Evolutionary conservation across 1,140 invertebrate genomes (phyloP).

Genomic region (Pollicipes pollicipes): DNA sequence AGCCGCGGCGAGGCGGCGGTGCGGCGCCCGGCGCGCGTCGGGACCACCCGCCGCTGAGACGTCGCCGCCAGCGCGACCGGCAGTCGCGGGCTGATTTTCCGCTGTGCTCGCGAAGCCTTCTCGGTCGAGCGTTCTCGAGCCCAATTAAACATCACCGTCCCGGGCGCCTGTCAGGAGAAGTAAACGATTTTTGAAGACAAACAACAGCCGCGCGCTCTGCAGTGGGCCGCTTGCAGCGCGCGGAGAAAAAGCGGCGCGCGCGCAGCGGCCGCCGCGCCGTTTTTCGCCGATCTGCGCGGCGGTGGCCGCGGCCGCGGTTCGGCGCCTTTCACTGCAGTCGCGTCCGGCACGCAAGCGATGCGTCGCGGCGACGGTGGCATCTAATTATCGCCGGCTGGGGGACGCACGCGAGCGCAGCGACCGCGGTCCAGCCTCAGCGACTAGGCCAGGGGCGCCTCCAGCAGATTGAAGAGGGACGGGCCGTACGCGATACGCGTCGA

Average conservation of each 20-base stretch:
- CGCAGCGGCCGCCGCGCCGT: too few relatives aligned
- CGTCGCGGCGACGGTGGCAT: neutral
- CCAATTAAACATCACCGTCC: neutral
- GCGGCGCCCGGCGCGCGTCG: too few relatives aligned
- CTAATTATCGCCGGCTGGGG: neutral
- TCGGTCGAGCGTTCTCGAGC: neutral
- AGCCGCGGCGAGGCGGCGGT: neutral
- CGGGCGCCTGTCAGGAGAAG: neutral
- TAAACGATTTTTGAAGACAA: constrained; percentile 2
- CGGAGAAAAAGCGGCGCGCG: neutral
- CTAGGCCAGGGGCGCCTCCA: too few relatives aligned
- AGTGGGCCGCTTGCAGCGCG: neutral
- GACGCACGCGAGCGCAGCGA: too few relatives aligned
- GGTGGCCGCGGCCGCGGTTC: too few relatives aligned
- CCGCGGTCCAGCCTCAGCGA: too few relatives aligned
- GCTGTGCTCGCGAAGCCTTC: neutral
- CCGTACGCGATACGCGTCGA: too few relatives aligned
- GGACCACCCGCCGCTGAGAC: neutral
- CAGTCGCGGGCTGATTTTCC: too few relatives aligned
- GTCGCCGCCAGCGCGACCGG: neutral
- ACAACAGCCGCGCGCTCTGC: neutral
- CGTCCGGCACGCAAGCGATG: neutral
- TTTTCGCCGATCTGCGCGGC: too few relatives aligned
- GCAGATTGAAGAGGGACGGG: too few relatives aligned
- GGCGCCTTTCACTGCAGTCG: neutral